A percentile compares a stretch with the other conserved stretches of the same genome.
phyloP scores from a whole-genome alignment of 92 coral and sea anemone species.

The Metridium senile region DNA sequence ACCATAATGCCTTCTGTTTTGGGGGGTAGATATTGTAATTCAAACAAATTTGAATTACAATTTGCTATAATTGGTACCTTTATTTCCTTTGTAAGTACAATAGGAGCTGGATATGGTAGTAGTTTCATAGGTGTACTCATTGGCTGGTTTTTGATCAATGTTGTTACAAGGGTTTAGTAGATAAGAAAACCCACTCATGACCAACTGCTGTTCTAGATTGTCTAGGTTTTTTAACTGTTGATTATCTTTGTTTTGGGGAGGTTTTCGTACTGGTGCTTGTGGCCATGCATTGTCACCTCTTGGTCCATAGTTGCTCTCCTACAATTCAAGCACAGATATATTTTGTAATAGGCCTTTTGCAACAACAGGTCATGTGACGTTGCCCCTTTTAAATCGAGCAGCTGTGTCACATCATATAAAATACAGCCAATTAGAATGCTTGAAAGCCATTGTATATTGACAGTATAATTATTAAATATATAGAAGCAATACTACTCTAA shows the following conservation, averaged over 20 bases:
- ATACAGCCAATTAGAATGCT: no score
- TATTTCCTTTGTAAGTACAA: conserved; percentile 25
- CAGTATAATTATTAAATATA: no score
- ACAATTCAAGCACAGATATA: no score
- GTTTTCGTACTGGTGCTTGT: conserved; percentile 1
- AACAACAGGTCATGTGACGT: no score
- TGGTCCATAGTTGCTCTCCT: conserved; percentile 11
- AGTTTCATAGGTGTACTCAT: conserved; percentile 26
- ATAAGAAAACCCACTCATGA: conserved; percentile 46
- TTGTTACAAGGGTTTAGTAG: conserved; percentile 20
- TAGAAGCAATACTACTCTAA: no score
- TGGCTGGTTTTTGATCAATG: conserved; percentile 10
- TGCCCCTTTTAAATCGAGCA: no score
- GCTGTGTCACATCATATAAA: no score
- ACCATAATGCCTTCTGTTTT: conserved; percentile 1
- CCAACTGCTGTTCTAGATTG: conserved; percentile 42
- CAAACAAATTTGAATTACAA: no score
- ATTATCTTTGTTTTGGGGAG: neutral
- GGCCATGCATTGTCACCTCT: conserved; percentile 17
- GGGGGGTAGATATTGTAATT: no score
- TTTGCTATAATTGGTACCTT: conserved; percentile 11
- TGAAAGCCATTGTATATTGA: no score
- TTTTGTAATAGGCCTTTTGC: no score
- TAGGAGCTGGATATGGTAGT: conserved; percentile 46
- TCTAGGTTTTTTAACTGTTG: conserved; percentile 24